Evolutionary conservation across 2,113 vertebrate genomes (phyloP).

Genomic region (Elaphurus davidianus): DNA sequence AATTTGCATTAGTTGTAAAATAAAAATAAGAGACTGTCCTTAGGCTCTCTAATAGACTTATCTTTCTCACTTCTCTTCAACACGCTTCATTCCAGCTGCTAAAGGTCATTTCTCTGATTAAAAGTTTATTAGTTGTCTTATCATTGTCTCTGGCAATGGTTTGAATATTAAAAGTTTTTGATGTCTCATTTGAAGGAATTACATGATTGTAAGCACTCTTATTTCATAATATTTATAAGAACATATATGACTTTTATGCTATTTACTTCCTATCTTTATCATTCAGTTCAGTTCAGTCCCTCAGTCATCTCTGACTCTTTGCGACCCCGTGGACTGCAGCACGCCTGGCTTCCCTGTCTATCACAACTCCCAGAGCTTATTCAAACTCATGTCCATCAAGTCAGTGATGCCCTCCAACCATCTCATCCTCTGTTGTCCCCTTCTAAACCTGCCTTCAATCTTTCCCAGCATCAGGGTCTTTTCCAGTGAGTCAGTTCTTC

Average conservation of each 20-base stretch:
- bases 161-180: neutral
- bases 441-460: neutral
- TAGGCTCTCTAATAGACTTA: neutral
- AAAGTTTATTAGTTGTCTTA: neutral
- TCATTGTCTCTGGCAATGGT: neutral
- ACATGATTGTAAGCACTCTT: neutral
- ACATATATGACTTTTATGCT: neutral
- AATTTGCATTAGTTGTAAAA: neutral
- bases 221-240: neutral
- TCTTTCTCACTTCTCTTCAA: neutral
- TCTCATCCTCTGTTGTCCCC: neutral
- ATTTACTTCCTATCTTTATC: neutral
- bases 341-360: neutral
- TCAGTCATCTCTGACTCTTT: neutral
- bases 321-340: neutral
- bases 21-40: neutral
- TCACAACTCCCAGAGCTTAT: neutral
- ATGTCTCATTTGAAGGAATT: neutral
- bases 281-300: neutral
- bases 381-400: neutral
- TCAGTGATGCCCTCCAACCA: neutral
- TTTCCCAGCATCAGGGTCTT: neutral
- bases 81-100: neutral
- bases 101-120: neutral
- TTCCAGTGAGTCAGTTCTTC: rapidly evolving